Conservation (phyloP, 2,888 invertebrate genomes). For the Deilephila porcellus region DNA sequence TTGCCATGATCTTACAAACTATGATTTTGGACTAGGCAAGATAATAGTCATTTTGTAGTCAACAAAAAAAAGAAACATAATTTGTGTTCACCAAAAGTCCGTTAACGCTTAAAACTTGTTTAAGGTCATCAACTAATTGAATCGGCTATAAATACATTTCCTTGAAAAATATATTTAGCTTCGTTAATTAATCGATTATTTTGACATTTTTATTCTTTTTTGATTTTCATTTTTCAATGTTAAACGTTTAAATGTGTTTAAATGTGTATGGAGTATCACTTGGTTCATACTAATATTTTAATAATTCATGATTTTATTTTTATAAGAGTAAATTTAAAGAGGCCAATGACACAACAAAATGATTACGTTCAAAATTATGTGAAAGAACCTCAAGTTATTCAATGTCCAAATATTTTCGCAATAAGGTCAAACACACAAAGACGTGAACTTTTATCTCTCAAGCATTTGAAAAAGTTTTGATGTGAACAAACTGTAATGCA, state of each 20-base stretch:
- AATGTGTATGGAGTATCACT: too few relatives aligned
- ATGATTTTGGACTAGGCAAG: neutral
- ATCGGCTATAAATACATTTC: neutral
- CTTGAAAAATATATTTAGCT: neutral
- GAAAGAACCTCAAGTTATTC: neutral
- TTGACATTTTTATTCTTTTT: neutral
- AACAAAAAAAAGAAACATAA: neutral
- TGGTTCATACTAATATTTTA: too few relatives aligned
- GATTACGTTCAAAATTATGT: neutral
- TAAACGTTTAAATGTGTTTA: too few relatives aligned
- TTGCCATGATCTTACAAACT: neutral
- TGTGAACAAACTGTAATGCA: constrained; percentile 15
- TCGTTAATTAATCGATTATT: neutral
- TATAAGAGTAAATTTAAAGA: too few relatives aligned
- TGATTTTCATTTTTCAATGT: too few relatives aligned
- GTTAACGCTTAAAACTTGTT: constrained; percentile 5
- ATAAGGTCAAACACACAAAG: constrained; percentile 6
- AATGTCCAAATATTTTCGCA: neutral
- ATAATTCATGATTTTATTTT: too few relatives aligned
- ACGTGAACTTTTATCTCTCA: neutral
- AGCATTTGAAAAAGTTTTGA: neutral
- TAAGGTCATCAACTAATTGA: constrained; percentile 16
- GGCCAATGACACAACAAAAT: too few relatives aligned
- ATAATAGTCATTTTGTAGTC: neutral
- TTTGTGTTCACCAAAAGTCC: neutral